Evolutionary conservation across 2,113 vertebrate genomes (phyloP), one percentile per base, ranked within the genome.

Genomic region (Mystacornis crossleyi): DNA sequence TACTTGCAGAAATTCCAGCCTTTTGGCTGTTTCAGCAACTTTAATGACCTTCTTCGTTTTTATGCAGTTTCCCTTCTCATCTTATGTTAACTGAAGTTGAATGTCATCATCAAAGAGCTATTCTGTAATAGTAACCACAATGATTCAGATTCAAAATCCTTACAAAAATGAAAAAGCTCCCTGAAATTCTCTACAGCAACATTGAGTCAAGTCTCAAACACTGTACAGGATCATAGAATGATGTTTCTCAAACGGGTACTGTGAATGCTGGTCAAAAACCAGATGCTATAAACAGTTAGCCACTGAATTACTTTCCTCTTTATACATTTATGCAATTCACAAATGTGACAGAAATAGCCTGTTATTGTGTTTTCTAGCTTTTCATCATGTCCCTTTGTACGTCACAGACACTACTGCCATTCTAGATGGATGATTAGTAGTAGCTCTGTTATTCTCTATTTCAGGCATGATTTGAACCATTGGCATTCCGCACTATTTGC

Each of bases 301-400:
- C 82, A 62, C 74, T 75, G 48, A 96, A 93, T 80, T 94, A 90
- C 82, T 77, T 82, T 83, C 50, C 79, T 92, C 47, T 95, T 61
- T 23, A 77, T 55, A 85, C 40, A 81, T 88, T 72, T 85, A 90
- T 85, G 61, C 62, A 91, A 93, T 75, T 92, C 85, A 86, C 50
- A 65, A 95, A 54, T 77, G 71, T 73, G 92, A 94, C 94, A 93
- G 79, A 94, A 96, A 93, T 88, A 93, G 92, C 15, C 74, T 90
- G 66, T 72, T 90, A 90, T 18, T 94, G 85, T 92, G 50, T 91
- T 88, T 88, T 80, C 50, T 29, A 88, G 90, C 86, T 93, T 93
- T 80, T 92, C 85, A 93, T 82, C 90, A 75, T 80, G 79, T 95
- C 81, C n/a, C 62, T 82, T 82, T 90, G 79, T 86, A 96, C 4